Evolutionary conservation across 1,140 invertebrate species (phyloP).

Genomic region (Lasaia peninsularis): DNA sequence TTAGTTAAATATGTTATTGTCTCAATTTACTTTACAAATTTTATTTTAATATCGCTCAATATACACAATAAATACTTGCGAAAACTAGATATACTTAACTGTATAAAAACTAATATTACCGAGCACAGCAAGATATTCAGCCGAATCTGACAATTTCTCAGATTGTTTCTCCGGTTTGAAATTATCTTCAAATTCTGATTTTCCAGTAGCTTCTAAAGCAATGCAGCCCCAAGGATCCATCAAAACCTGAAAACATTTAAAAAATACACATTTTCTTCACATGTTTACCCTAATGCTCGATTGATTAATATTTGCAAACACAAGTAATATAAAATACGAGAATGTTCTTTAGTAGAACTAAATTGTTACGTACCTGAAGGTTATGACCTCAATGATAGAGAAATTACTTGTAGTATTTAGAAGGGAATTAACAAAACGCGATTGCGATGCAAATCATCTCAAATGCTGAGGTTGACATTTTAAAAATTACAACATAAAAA

Average conservation of each 20-base stretch:
- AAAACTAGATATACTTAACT: neutral
- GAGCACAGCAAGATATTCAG: conserved; percentile 61
- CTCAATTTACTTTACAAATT: neutral
- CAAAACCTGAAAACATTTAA: conserved; percentile 31
- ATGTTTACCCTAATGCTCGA: neutral
- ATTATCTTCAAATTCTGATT: conserved; percentile 59
- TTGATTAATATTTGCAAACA: neutral
- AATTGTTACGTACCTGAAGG: conserved; percentile 38
- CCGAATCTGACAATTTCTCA: conserved; percentile 57
- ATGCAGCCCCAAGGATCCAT: conserved; percentile 72
- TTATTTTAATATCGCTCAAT: neutral
- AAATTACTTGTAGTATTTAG: conserved; percentile 1
- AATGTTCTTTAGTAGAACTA: neutral
- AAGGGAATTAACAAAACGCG: neutral
- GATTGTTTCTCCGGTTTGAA: conserved; percentile 43
- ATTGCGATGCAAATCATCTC: conserved; percentile 5
- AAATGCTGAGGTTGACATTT: neutral
- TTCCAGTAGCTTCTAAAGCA: conserved; percentile 34
- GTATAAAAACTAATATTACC: conserved; percentile 37
- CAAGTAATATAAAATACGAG: neutral
- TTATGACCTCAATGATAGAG: conserved; percentile 31
- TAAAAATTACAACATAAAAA: no score
- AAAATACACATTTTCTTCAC: neutral
- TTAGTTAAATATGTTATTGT: no score
- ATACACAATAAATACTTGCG: neutral